These are phyloP conservation scores for Epirrhoe tristata DNA, from an alignment of 2,888 invertebrate species.

Conservation along the genomic window DNA sequence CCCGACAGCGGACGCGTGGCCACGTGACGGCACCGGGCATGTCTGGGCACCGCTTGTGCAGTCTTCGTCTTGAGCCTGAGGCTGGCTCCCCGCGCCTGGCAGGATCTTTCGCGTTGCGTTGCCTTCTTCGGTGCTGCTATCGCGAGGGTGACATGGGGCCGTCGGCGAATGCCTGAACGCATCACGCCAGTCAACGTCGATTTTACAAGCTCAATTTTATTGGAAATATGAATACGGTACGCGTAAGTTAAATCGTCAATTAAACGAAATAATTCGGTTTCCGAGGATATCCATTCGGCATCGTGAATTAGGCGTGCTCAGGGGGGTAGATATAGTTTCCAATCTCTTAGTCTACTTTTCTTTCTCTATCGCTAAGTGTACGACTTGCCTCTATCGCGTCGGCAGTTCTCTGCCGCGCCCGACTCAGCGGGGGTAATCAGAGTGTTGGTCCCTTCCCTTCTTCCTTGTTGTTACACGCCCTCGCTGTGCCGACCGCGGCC, in stretches of 20 bases:
- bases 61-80: constrained; percentile 3
- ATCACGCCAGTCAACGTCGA: constrained; percentile 69
- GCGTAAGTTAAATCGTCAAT: constrained; percentile 81
- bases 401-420: constrained; percentile 21
- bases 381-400: constrained; percentile 49
- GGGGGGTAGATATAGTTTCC: constrained; percentile 55
- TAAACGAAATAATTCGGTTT: constrained; percentile 61
- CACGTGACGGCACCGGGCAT: neutral
- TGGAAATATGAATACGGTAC: constrained; percentile 69
- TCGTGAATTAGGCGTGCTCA: constrained; percentile 54
- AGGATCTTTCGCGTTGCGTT: constrained; percentile 7
- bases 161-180: constrained; percentile 59
- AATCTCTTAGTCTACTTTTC: constrained; percentile 51
- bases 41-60: neutral
- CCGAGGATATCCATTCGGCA: constrained; percentile 41
- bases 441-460: constrained; percentile 17
- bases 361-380: constrained; percentile 51
- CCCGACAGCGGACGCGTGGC: constrained; percentile 8
- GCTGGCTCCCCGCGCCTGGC: constrained; percentile 6
- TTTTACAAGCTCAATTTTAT: constrained; percentile 83
- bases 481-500: constrained; percentile 17
- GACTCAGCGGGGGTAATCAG: constrained; percentile 9
- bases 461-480: constrained; percentile 24
- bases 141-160: constrained; percentile 53
- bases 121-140: constrained; percentile 35